These are phyloP conservation scores for Phylloscopus collybita DNA, from an alignment of 2,797 vertebrate genomes.

Conservation along the genomic window DNA sequence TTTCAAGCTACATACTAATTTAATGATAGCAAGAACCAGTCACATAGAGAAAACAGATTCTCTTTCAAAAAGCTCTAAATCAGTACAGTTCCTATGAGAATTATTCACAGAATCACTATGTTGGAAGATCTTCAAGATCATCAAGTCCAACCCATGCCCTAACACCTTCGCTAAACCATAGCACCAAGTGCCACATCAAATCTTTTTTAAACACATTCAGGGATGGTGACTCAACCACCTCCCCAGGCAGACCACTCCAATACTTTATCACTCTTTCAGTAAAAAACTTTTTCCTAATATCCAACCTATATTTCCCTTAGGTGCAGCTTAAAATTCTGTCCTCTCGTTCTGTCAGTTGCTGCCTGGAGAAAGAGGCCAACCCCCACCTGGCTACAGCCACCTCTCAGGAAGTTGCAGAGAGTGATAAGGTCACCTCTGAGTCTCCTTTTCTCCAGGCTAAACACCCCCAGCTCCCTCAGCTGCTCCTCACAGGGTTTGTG, in stretches of 20 bases:
- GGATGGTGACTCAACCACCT: neutral
- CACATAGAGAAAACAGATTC: slow-evolving; percentile 4
- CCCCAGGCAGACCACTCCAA: neutral
- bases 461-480: neutral
- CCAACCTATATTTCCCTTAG: neutral
- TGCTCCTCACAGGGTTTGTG: neutral
- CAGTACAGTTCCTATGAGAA: neutral
- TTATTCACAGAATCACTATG: neutral
- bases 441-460: neutral
- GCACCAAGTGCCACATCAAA: accelerated
- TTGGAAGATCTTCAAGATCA: neutral
- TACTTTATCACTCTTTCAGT: neutral
- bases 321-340: neutral
- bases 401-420: accelerated
- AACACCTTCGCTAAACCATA: neutral
- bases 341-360: accelerated
- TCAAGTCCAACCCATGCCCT: neutral
- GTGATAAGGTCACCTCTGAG: neutral
- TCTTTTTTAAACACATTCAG: neutral
- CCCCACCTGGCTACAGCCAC: accelerated
- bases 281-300: neutral
- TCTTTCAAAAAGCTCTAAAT: neutral
- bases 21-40: neutral
- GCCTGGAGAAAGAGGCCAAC: neutral
- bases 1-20: neutral